phyloP scores from a whole-genome alignment of 2,888 invertebrate species.

The Plusia festucae region DNA sequence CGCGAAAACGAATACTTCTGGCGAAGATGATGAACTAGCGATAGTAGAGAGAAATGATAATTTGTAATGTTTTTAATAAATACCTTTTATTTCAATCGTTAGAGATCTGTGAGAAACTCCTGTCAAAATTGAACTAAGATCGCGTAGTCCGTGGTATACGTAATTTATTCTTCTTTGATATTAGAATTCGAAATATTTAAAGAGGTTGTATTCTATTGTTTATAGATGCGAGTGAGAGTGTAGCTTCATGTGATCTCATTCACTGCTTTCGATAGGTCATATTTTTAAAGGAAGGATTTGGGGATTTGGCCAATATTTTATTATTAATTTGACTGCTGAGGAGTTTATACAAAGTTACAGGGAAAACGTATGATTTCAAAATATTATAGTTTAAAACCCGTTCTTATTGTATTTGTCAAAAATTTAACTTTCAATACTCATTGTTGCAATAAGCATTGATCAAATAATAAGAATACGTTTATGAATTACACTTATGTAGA shows the following conservation, averaged over 20 bases:
- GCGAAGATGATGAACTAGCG: conserved; percentile 84
- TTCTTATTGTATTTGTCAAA: not conserved
- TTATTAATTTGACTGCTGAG: no score
- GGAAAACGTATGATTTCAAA: not conserved
- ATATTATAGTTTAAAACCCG: not conserved
- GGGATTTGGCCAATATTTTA: not conserved
- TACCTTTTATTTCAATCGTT: conserved; percentile 37
- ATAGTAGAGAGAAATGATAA: conserved; percentile 79
- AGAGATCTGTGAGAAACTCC: conserved; percentile 12
- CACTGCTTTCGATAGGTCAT: not conserved
- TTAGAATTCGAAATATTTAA: conserved; percentile 20
- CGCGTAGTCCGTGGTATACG: conserved; percentile 26
- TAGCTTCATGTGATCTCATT: conserved; percentile 2
- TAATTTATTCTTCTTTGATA: conserved; percentile 46
- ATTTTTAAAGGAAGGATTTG: not conserved
- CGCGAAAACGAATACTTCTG: conserved; percentile 82
- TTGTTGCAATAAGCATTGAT: not conserved
- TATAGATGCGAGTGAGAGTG: conserved; percentile 11
- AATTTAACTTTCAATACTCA: not conserved
- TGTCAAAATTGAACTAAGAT: conserved; percentile 48
- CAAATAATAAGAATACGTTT: not conserved
- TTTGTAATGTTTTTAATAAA: conserved; percentile 33
- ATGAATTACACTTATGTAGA: not conserved
- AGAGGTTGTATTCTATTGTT: conserved; percentile 38
- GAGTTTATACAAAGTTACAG: not conserved